Base-by-base conservation (phyloP, 2,797 vertebrate species). In the Chromobotia macracanthus region DNA sequence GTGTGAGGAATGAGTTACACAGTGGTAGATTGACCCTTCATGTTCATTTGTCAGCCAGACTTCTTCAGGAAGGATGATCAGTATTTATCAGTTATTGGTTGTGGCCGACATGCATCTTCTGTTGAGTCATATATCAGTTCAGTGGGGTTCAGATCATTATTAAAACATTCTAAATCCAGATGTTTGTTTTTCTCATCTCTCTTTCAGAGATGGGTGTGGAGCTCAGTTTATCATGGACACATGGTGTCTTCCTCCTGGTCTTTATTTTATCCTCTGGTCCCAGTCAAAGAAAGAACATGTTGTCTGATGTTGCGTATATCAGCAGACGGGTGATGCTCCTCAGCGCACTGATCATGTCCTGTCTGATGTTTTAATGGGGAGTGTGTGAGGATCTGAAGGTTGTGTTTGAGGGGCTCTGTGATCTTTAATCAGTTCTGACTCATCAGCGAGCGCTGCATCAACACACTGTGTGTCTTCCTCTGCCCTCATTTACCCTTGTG, bases 401-500 rank as follows among this genome's bases (percentile, higher is more conserved):
- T 87, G 76, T 84, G 82, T 73, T n/a, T 83, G 86, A 64, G 80
- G n/a, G n/a, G n/a, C 82, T 88, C 83, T 87, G 84, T 83, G 78
- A 21, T 75, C 75, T 88, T 68, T 84, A 83, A 88, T 84, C 83
- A 82, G 79, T 82, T 79, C 63, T 81, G 85, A 80, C 75, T 80
- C 80, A 84, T 83, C 82, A 82, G 68, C 77, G 74, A 81, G 75
- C 16, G n/a, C 41, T 12, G 19, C 5, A 41, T 53, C 50, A 46
- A 72, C 66, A 75, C 70, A 84, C 73, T 79, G 74, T n/a, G n/a
- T n/a, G n/a, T 65, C 86, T 79, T 85, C 85, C 76, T 13, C 70
- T 58, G 90, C 88, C 93, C 92, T 91, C 89, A 83, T 86, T 80
- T 80, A 87, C 87, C 90, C 90, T 93, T 93, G 90, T 80, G 16